These are phyloP conservation scores for Manis javanica DNA, from an alignment of 2,797 vertebrate genomes.

Conservation along the genomic window DNA sequence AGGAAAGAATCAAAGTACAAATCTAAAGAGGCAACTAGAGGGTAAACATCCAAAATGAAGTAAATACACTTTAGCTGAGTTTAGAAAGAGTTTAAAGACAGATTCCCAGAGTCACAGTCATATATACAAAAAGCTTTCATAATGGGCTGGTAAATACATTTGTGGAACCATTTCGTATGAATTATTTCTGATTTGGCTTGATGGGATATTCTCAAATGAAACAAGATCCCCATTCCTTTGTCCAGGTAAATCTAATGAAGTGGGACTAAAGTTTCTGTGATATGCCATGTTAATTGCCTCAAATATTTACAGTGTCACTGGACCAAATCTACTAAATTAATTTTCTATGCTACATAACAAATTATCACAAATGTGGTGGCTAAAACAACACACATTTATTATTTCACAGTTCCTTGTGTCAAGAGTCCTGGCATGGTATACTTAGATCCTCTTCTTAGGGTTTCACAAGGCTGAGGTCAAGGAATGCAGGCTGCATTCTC, in stretches of 20 bases:
- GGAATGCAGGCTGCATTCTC: not conserved
- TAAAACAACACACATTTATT: not conserved
- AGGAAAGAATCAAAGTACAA: not conserved
- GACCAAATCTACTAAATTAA: not conserved
- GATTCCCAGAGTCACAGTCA: not conserved
- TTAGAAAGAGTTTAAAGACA: not conserved
- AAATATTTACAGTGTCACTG: not conserved
- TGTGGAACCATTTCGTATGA: not conserved
- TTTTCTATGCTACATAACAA: not conserved
- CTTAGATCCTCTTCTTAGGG: accelerated
- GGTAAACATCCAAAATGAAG: not conserved
- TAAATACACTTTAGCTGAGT: not conserved
- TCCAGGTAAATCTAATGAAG: not conserved
- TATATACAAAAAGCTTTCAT: not conserved
- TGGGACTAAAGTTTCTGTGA: not conserved
- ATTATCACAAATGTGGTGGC: not conserved
- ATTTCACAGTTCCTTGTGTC: not conserved
- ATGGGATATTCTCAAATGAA: not conserved
- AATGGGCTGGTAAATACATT: not conserved
- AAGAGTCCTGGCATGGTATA: not conserved
- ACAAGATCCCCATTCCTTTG: not conserved
- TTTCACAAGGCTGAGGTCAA: not conserved
- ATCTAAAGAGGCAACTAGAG: not conserved
- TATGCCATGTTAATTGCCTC: not conserved
- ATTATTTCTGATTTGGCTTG: not conserved